Evolutionary conservation across 1,140 invertebrate species (phyloP).

Genomic region (Geopemphigus sp.): DNA sequence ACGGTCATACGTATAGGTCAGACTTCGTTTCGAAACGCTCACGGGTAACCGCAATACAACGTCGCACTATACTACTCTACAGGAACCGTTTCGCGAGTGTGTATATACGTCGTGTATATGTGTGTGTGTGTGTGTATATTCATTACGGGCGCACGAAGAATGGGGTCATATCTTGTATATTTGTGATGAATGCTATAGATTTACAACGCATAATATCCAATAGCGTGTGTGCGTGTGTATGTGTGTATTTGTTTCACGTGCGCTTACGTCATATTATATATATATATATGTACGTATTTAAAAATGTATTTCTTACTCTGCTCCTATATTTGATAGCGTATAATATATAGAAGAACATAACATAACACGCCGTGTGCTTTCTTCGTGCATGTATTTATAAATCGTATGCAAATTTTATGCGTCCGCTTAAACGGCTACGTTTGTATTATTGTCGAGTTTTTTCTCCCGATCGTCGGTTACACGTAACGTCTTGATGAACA

Average conservation of each 20-base stretch:
- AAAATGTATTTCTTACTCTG: too few species aligned
- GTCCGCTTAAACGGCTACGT: neutral
- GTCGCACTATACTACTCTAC: neutral
- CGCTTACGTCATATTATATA: neutral
- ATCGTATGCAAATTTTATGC: conserved; percentile 27
- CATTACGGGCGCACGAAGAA: neutral
- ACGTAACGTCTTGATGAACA: neutral
- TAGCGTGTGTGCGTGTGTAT: neutral
- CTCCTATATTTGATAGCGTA: neutral
- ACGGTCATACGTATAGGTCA: neutral
- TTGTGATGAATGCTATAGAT: conserved; percentile 1
- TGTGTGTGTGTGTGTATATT: neutral
- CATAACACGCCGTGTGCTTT: neutral
- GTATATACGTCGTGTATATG: neutral
- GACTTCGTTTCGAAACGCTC: neutral
- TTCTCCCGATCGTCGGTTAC: neutral
- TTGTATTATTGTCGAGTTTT: conserved; percentile 2
- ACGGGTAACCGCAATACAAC: neutral
- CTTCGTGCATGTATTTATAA: neutral
- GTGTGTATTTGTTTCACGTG: neutral
- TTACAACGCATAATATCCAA: neutral
- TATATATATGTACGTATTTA: neutral
- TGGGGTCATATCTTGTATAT: conserved; percentile 16
- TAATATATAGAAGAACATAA: neutral
- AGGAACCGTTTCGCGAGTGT: neutral